Evolutionary conservation across 2,797 vertebrate genomes (phyloP), one percentile per base, ranked within the genome.

Genomic region (Staurois parvus): DNA sequence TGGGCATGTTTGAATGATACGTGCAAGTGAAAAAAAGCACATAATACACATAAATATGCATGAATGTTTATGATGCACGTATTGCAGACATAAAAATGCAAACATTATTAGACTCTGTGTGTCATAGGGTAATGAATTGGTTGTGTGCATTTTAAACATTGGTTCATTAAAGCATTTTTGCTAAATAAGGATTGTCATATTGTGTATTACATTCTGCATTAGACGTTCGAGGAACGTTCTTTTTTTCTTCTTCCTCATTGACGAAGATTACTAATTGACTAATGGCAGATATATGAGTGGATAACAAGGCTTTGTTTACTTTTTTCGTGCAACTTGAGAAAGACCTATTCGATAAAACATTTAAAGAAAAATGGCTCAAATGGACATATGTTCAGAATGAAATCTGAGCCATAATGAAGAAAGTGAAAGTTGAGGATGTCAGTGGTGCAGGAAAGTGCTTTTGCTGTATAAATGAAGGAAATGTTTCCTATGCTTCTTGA

Each of bases 361-460:
- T 77, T 69, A 42, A 68, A 73, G 68, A 68, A 84, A 79, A 79
- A 69, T 28, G 62, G 62, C 69, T 11, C 45, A 59, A 77, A 30
- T 37, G 74, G 15, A 78, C 75, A 73, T 64, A 72, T 62, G 76
- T 73, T 74, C 28, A 66, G 68, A 15, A 26, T 68, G 70, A 80
- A 85, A 85, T 42, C 0, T 42, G 69, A 80, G 28, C 21, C 52
- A 1, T 24, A 24, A 24, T 59, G 21, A 59, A 24, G 52, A 52
- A 52, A 52, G 48, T 24, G 21, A 59, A 21, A 56, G 52, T n/a
- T 52, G 6, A 59, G 21, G n/a, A 59, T 59, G 52, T 59, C 21
- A 59, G 21, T 21, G 52, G 21, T 24, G 21, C 21, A 59, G 52
- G 21, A 59, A 59, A n/a, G 21, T 52, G 21, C 21, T 24, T 59